phyloP scores from a whole-genome alignment of 2,797 vertebrate genomes.

The Varecia variegata region DNA sequence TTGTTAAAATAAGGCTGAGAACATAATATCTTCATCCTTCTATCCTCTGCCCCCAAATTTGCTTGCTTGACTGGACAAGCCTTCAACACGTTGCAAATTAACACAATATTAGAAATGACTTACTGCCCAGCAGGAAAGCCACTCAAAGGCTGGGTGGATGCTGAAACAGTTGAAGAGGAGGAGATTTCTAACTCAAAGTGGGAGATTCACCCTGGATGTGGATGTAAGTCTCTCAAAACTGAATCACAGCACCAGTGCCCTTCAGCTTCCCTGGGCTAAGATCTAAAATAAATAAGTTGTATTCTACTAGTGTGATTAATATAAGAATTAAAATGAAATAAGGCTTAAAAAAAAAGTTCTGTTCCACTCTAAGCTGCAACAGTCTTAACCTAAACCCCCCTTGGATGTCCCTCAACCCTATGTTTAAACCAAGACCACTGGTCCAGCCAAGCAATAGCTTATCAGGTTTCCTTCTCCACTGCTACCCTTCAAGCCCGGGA shows the following conservation, averaged over 20 bases:
- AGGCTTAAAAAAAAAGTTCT: background rate
- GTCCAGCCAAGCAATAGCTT: background rate
- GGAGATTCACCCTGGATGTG: background rate
- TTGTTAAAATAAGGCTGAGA: background rate
- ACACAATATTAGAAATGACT: background rate
- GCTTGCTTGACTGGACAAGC: background rate
- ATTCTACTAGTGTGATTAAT: background rate
- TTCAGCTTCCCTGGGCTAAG: background rate
- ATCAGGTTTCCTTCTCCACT: background rate
- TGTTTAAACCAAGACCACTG: background rate
- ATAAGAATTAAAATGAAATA: background rate
- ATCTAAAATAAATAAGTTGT: background rate
- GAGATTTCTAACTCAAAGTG: background rate
- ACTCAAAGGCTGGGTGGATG: background rate
- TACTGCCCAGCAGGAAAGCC: background rate
- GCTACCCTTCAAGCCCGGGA: background rate
- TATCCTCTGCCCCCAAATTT: background rate
- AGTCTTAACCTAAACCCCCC: background rate
- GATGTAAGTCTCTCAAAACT: background rate
- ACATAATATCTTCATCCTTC: background rate
- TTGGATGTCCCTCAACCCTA: background rate
- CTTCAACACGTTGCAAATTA: background rate
- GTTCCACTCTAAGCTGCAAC: too few species aligned
- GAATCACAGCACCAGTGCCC: background rate
- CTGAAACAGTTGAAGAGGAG: background rate